Base-by-base conservation (phyloP, 2,113 vertebrate species). In the Grantiella picta region DNA sequence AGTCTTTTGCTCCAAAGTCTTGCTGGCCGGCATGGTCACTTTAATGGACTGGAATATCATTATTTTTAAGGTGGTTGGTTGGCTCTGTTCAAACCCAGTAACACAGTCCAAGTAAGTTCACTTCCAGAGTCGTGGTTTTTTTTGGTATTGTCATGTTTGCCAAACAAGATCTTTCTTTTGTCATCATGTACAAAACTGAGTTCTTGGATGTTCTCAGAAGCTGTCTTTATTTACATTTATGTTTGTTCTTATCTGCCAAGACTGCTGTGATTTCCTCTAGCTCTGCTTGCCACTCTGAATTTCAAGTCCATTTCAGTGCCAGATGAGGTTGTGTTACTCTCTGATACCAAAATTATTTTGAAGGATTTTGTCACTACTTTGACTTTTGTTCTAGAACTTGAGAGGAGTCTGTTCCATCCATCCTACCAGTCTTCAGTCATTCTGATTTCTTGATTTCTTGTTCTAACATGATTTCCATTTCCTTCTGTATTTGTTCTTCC, bases 381-480 rank as follows among this genome's bases (percentile, higher is more conserved):
- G 11, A n/a, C 21, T 64, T 82, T 73, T 86, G 44, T 68, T 84
- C 40, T 64, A 78, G 79, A 78, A 70, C 31, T 40, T 42, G 47
- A 75, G 52, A 69, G 16, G 28, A 79, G 4, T 63, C 25, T 38
- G 5, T 81, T 61, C 80, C 33, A 9, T 89, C 79, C 4, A 1
- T 82, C 36, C 49, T 83, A 28, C 23, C n/a, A 60, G 36, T 69
- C 28, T 61, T 92, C 23, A 86, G n/a, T 86, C 49, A 72, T 86
- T 92, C 65, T 78, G 82, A 77, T 86, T 94, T 86, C 88, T 92
- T 89, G 85, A 92, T 92, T 95, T 87, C 69, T 86, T 94, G 31
- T 93, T 90, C 85, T 92, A 93, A 93, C 40, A 76, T 79, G 52
- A 89, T 94, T 93, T 92, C 82, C 82, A 53, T 95, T 94, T 96